These are phyloP conservation scores for Channa striata DNA, from an alignment of 2,797 vertebrate species.

Conservation along the genomic window DNA sequence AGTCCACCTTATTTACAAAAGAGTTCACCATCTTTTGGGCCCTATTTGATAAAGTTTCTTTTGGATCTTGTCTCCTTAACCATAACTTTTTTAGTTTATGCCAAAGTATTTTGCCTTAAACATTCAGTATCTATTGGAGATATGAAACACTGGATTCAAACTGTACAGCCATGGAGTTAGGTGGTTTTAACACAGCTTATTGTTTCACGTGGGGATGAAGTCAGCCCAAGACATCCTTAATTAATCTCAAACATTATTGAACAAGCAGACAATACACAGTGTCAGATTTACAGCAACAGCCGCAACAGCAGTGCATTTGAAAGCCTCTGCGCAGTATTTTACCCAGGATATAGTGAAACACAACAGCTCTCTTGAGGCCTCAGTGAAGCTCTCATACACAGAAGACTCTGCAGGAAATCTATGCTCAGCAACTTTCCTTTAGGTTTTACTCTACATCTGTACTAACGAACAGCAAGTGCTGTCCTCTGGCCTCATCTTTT, in stretches of 20 bases:
- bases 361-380: background rate
- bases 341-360: background rate
- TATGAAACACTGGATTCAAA: background rate
- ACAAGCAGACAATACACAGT: slow-evolving; percentile 12
- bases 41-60: no score
- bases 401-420: slow-evolving; percentile 11
- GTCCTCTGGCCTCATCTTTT: background rate
- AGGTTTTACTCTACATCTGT: slow-evolving; percentile 6
- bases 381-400: background rate
- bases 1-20: no score
- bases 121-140: slow-evolving; percentile 3
- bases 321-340: background rate
- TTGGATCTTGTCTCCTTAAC: no score
- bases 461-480: background rate
- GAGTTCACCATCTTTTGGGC: no score
- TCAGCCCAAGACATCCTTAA: slow-evolving; percentile 19
- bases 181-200: slow-evolving; percentile 41
- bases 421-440: background rate
- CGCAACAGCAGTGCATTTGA: slow-evolving; percentile 3
- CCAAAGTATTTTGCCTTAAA: background rate
- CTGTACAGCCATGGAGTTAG: background rate
- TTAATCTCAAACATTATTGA: slow-evolving; percentile 42
- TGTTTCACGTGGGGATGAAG: slow-evolving; percentile 4
- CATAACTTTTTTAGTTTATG: background rate
- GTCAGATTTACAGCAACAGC: slow-evolving; percentile 12